Evolutionary conservation across 1,140 invertebrate genomes (phyloP), one percentile per base, ranked within the genome.

Genomic region (Berghia stephanieae): DNA sequence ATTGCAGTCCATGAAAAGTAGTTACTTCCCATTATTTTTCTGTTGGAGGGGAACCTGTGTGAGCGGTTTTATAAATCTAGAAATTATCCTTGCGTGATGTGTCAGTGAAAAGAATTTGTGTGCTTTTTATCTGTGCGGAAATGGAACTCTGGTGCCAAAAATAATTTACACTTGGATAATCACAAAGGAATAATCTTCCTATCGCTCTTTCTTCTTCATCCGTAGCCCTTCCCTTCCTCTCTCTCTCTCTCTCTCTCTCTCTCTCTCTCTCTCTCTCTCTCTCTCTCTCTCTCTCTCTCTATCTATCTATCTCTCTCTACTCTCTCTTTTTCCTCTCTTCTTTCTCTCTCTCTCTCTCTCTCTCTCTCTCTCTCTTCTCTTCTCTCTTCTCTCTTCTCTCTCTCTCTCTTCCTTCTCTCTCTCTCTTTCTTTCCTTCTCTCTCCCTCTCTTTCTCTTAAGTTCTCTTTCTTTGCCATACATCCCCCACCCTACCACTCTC

Each of bases 351-450:
- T 24, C n/a, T 27, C 34, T 57, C 18, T 34, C 18, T 55, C 71
- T 69, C 31, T 63, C 40, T 18, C 24, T 63, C 73, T 57, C 44
- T 70, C 36, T 43, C 27, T 38, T 46, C 63, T 24, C 42, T 34
- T 78, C 68, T 75, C 46, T 67, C 42, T 63, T 55, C 55, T 34
- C 74, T 52, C 57, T n/a, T 74, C 49, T 49, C n/a, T 43, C 75
- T 5, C 31, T 16, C 42, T 63, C 27, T 52, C 40, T 49, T 43
- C 42, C 34, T 21, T 16, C 21, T 44, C 3, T 67, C n/a, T 34
- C 34, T 27, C 13, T 43, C 3, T 5, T 67, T 24, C 42, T 44
- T 31, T 5, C 13, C 13, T 71, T 13, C n/a, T 44, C 24, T 21
- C 43, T 42, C 40, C 24, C 21, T 42, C 42, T 77, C 27, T 42